Evolutionary conservation across 2,888 invertebrate species (phyloP), one percentile per base, ranked within the genome.

Genomic region (Synergus umbraculus): DNA sequence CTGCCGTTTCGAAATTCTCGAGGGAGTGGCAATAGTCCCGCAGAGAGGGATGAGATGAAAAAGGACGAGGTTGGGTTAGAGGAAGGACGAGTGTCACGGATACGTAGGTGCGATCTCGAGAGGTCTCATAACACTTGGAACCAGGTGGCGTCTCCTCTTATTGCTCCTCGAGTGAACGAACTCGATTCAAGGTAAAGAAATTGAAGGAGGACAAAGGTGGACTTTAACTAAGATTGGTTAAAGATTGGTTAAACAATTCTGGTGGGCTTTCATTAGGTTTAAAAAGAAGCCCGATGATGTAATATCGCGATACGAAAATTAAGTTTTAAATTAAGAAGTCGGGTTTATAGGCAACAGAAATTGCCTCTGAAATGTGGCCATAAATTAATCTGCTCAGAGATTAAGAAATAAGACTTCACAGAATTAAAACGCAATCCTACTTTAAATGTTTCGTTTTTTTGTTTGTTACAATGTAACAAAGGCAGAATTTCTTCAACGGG

Each of bases 71-170:
- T 37, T 37, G 4, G 37, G 37, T 37, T 37, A 37, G 37, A 37
- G 4, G 37, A 81, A 81, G 22, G 81, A 81, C 77, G 82, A 81
- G 78, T 64, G 65, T 76, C 43, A 63, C 76, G 76, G 22, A 67
- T 78, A 83, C 83, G 77, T 81, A 80, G 81, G 81, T 78, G 80
- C 65, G 82, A 81, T 80, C 76, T 79, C 77, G 77, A 81, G 78
- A 79, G 81, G 78, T 79, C 81, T 82, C 78, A 81, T 82, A 84
- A 82, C 82, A 82, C 78, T 84, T 81, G 78, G 76, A 76, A 78
- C 81, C 84, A 84, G 84, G 81, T 82, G 84, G 78, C 78, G 76
- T 79, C 79, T 64, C 77, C 78, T 79, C 81, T 83, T 83, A 83
- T 83, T 83, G 82, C 83, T 82, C 78, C 60, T 64, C 77, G 79